Evolutionary conservation across 1,140 invertebrate genomes (phyloP).

Genomic region (Panagrolaimus sp.): DNA sequence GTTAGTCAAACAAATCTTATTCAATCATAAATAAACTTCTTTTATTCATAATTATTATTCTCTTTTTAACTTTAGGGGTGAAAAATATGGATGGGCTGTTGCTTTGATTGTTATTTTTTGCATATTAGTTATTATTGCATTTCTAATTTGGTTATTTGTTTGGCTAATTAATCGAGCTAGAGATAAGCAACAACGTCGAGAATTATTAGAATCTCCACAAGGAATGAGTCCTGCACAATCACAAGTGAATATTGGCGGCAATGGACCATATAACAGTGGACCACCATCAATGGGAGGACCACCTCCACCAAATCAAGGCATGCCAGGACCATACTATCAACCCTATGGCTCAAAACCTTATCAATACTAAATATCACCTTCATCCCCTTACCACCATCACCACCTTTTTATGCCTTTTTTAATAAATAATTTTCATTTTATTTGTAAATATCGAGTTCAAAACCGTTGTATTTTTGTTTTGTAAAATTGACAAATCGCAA

Average conservation of each 20-base stretch:
- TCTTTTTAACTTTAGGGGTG: background rate
- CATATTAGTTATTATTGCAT: background rate
- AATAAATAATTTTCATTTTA: background rate
- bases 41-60: background rate
- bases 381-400: too few species aligned
- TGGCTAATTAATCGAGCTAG: background rate
- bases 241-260: background rate
- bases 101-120: background rate
- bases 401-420: background rate
- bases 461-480: too few species aligned
- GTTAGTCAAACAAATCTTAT: background rate
- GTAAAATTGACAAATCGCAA: too few species aligned
- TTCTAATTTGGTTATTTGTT: background rate
- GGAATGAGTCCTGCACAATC: background rate
- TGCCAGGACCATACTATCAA: conserved; percentile 12
- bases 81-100: conserved; percentile 1
- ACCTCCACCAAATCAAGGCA: background rate
- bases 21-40: background rate
- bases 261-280: background rate
- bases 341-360: conserved; percentile 9
- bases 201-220: background rate
- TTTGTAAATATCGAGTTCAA: conserved; percentile 4
- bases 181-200: conserved; percentile 1
- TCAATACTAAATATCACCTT: background rate
- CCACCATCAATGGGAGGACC: background rate